Percentiles rank a stretch among this genome's conserved stretches.
Conservation (phyloP, 2,113 vertebrate species). For the Aramus guarauna region DNA sequence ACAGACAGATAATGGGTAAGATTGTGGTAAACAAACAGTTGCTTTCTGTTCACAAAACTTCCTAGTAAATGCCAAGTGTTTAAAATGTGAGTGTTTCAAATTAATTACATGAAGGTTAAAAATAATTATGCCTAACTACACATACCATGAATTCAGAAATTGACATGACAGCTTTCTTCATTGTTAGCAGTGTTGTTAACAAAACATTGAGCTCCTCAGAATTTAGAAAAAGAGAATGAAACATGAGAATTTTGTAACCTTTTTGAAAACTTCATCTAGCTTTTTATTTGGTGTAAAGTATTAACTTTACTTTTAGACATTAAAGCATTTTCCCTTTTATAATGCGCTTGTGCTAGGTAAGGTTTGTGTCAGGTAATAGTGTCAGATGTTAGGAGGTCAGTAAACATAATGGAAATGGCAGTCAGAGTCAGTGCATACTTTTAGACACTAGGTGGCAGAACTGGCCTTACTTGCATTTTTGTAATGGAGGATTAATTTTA, state of each 20-base stretch:
- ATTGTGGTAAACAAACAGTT: not conserved
- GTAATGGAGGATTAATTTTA: not conserved
- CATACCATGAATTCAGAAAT: not conserved
- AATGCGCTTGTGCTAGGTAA: not conserved
- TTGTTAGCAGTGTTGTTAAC: not conserved
- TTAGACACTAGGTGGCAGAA: not conserved
- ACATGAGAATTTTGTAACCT: not conserved
- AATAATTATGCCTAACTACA: not conserved
- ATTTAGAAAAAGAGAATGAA: not conserved
- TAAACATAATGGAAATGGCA: not conserved
- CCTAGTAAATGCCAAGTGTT: not conserved
- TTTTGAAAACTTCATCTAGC: not conserved
- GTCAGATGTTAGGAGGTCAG: not conserved
- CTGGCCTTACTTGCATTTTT: not conserved
- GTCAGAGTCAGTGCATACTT: fast-evolving
- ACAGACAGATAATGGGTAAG: too few species aligned
- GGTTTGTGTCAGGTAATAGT: not conserved
- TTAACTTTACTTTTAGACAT: not conserved
- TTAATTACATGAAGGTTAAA: not conserved
- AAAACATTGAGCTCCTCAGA: not conserved
- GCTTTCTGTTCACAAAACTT: not conserved
- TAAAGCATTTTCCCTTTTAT: not conserved
- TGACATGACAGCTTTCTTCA: not conserved
- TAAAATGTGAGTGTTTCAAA: not conserved
- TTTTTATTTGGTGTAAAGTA: not conserved